A percentile compares a stretch with the other conserved stretches of the same genome.
Conservation (phyloP, 2,888 invertebrate species). For the Amiota communis region DNA sequence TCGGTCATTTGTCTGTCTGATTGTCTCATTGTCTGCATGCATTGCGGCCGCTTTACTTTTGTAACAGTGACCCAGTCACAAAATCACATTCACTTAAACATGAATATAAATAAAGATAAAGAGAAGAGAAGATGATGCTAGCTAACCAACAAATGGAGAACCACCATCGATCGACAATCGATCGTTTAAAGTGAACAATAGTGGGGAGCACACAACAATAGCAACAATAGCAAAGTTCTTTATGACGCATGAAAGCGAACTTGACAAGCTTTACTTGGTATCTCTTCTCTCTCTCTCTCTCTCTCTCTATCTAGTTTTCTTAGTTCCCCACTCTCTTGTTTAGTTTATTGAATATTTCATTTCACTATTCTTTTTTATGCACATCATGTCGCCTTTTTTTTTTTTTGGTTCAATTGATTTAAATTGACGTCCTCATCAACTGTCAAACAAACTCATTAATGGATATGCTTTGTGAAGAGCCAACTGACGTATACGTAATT, state of each 20-base stretch:
- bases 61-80: slow-evolving; percentile 72
- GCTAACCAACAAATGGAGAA: too few relatives aligned
- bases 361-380: too few relatives aligned
- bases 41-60: slow-evolving; percentile 5
- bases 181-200: too few relatives aligned
- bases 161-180: too few relatives aligned
- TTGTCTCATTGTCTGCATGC: too few relatives aligned
- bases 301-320: too few relatives aligned
- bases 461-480: slow-evolving; percentile 52
- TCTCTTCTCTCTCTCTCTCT: slow-evolving; percentile 18
- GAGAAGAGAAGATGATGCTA: too few relatives aligned
- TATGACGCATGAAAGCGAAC: slow-evolving; percentile 47
- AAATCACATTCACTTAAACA: background rate
- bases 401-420: slow-evolving; percentile 57
- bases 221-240: background rate
- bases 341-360: too few relatives aligned
- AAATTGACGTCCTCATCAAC: slow-evolving; percentile 56
- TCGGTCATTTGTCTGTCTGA: slow-evolving; percentile 39
- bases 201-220: too few relatives aligned
- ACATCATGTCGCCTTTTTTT: too few relatives aligned
- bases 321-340: too few relatives aligned
- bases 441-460: slow-evolving; percentile 60
- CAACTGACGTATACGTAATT: slow-evolving; percentile 49
- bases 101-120: too few relatives aligned
- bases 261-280: slow-evolving; percentile 29